Evolutionary conservation across 1,140 invertebrate genomes (phyloP), one percentile per base, ranked within the genome.

Genomic region (Drosophila albomicans): DNA sequence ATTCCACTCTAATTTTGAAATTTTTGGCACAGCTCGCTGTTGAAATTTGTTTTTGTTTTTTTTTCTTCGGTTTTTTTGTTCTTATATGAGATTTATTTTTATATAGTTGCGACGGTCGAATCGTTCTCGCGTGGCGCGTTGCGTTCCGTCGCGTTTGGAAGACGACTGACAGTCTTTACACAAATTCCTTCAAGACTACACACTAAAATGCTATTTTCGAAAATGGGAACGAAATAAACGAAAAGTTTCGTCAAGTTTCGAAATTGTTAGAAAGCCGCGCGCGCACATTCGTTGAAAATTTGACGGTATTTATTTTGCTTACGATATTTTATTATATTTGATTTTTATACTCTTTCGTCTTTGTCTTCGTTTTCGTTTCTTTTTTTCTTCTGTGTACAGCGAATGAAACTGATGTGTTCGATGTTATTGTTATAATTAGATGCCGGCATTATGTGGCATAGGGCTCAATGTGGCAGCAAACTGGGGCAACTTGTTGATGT

Each of bases 1-100:
- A 78, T 89, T 57, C 72, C 32, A 85, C 86, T 88, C 86, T 89
- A 90, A 90, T 89, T 89, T 90, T 90, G 78, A 89, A 81, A 76
- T 88, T 75, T 89, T 89, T 89, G 85, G 85, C 85, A 89, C 85
- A 73, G 81, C 64, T 62, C 75, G 58, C 63, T 68, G 32, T 59
- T 63, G 38, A 64, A 43, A 32, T 74, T 62, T 61, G 48, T 51
- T 54, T 62, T 61, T 38, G 28, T 45, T 49, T 72, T 76, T 64
- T 63, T 61, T 56, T 52, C 16, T 30, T 35, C 20, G 20, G 20
- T 74, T 56, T 48, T 75, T 52, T 72, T 61, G 45, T 59, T 49
- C 15, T 59, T 57, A 43, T 43, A 62, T 65, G 59, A 49, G 79
- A 71, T 84, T 86, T 87, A 87, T 86, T 87, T 87, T 78, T 87